A percentile compares a stretch with the other conserved stretches of the same genome.
Evolutionary conservation across 2,113 vertebrate species (phyloP).

Genomic region (Myotis brandtii): DNA sequence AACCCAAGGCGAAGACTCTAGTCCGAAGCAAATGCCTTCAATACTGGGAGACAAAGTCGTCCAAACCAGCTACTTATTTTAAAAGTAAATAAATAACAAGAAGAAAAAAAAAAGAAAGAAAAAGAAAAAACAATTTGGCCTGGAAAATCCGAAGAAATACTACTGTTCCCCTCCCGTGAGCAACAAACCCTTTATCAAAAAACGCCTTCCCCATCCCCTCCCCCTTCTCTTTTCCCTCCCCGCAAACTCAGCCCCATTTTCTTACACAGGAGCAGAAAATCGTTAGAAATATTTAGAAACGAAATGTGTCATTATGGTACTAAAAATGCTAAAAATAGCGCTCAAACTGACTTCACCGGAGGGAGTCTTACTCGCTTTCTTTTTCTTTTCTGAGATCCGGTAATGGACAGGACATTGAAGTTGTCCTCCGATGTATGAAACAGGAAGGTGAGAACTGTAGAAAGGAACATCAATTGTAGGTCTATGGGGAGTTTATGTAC

Average conservation of each 20-base stretch:
- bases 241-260: conserved; percentile 61
- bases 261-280: conserved; percentile 62
- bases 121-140: conserved; percentile 37
- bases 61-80: background rate
- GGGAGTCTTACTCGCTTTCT: background rate
- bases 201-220: conserved; percentile 51
- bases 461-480: background rate
- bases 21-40: conserved; percentile 62
- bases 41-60: conserved; percentile 65
- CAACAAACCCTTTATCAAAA: conserved; percentile 64
- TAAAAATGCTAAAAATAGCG: conserved; percentile 65
- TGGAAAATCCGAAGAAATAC: conserved; percentile 53
- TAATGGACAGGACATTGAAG: rapidly evolving
- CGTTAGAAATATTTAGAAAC: conserved; percentile 75
- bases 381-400: background rate
- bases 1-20: conserved; percentile 64
- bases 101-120: background rate
- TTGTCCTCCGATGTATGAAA: background rate
- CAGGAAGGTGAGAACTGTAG: background rate
- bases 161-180: conserved; percentile 40
- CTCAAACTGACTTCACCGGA: background rate
- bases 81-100: background rate
- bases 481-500: background rate
- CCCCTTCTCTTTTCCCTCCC: background rate
- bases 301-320: conserved; percentile 59